Conservation (phyloP, 2,797 vertebrate species). For the Myioborus miniatus region DNA sequence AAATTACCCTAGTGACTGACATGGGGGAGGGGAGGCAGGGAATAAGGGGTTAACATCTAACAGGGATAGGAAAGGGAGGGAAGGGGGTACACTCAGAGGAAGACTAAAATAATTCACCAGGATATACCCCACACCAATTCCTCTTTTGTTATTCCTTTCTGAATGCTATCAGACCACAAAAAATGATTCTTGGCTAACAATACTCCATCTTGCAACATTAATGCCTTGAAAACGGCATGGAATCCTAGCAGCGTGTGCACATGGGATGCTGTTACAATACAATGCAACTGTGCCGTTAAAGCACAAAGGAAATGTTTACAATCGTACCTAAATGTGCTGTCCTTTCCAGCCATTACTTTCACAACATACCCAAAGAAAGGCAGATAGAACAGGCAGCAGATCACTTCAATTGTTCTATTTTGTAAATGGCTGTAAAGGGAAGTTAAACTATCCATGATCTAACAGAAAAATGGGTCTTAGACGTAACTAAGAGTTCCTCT, state of each 20-base stretch:
- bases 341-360: neutral
- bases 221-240: neutral
- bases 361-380: neutral
- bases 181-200: neutral
- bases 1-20: neutral
- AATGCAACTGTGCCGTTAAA: neutral
- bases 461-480: neutral
- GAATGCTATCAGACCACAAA: neutral
- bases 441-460: neutral
- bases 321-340: neutral
- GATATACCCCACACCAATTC: neutral
- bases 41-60: neutral
- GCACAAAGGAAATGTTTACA: neutral
- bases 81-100: neutral
- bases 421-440: neutral
- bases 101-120: conserved; percentile 15
- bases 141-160: neutral
- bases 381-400: neutral
- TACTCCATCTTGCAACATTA: neutral
- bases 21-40: neutral
- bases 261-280: neutral
- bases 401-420: neutral
- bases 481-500: neutral
- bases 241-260: neutral
- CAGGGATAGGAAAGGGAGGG: neutral